A percentile compares a stretch with the other conserved stretches of the same genome.
Evolutionary conservation across 2,113 vertebrate species (phyloP).

Genomic region (Pimephales promelas): DNA sequence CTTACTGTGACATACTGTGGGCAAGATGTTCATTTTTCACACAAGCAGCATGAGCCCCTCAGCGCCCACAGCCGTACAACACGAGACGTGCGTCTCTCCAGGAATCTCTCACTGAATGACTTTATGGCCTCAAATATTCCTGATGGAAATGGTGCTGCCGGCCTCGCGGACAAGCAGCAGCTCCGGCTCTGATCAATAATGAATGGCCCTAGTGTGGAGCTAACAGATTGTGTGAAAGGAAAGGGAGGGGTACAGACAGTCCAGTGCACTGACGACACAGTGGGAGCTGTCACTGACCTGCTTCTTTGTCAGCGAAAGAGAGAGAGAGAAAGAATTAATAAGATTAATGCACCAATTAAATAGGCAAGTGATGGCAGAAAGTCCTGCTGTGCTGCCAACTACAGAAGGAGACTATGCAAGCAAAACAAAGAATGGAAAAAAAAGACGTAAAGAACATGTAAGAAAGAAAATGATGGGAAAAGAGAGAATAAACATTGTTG

Average conservation of each 20-base stretch:
- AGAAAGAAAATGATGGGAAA: not conserved
- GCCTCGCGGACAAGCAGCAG: conserved; percentile 35
- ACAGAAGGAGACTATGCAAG: conserved; percentile 34
- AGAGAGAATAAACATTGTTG: conserved; percentile 24
- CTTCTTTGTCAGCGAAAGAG: conserved; percentile 28
- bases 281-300: conserved; percentile 61
- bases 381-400: conserved; percentile 51
- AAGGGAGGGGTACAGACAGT: conserved; percentile 52
- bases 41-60: conserved; percentile 57
- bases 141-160: conserved; percentile 69
- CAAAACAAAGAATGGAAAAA: conserved; percentile 15
- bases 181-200: conserved; percentile 72
- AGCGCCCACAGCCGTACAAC: conserved; percentile 60
- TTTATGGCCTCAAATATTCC: conserved; percentile 71
- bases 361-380: conserved; percentile 25
- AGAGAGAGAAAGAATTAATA: conserved; percentile 34
- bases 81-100: conserved; percentile 51
- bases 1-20: conserved; percentile 32
- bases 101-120: conserved; percentile 53
- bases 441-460: not conserved
- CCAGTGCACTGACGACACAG: conserved; percentile 60
- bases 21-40: conserved; percentile 66
- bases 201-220: conserved; percentile 70
- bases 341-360: conserved; percentile 53
- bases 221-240: conserved; percentile 68